Evolutionary conservation across 2,797 vertebrate genomes (phyloP), one percentile per base, ranked within the genome.

Genomic region (Enteromius viviparus): DNA sequence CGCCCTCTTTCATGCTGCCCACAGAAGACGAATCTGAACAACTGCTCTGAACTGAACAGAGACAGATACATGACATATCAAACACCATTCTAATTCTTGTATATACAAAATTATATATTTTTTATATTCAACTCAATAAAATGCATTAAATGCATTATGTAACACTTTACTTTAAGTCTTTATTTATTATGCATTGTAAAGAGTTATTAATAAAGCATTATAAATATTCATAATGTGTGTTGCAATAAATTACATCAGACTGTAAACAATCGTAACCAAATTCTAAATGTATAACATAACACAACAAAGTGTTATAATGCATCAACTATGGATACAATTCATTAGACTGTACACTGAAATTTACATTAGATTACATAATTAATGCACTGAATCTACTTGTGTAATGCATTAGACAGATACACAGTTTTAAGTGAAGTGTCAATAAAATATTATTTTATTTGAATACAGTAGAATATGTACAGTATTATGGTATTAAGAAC

Each of bases 11-110:
- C 89, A 94, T 93, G 82, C 94, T 95, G 84, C 94, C 94, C 0
- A 93, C 93, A 6, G 95, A 95, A 83, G 95, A 95, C 47, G 95
- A 95, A 91, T 95, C 95, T 12, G 95, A 95, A 88, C 94, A 95
- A 89, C 94, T 95, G 91, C 94, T 95, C 90, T 94, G 93, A 84
- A 94, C 94, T 95, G 88, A 62, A 85, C 49, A 82, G 37, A 81
- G 29, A 66, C 14, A 29, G 32, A 26, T 3, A 10, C 55, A 58
- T 23, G 11, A n/a, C 6, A 68, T 14, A 68, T 68, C n/a, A 26
- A 15, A 26, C n/a, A 17, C 26, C 6, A 45, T 26, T 9, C 12
- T 8, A 70, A 45, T 8, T 45, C 1, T 6, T 45, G 12, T 23
- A n/a, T 68, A 5, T 64, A 14, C n/a, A 6, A 37, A 37, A 32